These are phyloP conservation scores for Drosophila vallismaia DNA, from an alignment of 2,888 invertebrate genomes.

Conservation along the genomic window DNA sequence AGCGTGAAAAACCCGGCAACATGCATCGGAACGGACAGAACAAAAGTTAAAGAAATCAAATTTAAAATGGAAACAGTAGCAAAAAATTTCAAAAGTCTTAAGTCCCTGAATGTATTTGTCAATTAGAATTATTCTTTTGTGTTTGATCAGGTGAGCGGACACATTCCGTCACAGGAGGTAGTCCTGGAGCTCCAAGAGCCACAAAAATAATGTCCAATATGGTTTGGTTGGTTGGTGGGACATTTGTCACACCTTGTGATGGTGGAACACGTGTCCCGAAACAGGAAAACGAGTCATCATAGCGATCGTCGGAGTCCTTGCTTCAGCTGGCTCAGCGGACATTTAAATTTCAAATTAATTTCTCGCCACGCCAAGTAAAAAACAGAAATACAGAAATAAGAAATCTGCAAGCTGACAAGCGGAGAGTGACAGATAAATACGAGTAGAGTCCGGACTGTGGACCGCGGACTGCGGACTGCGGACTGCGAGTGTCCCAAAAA, in stretches of 20 bases:
- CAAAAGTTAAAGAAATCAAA: constrained; percentile 26
- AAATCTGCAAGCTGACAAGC: constrained; percentile 43
- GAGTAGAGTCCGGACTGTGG: constrained; percentile 31
- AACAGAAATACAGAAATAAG: constrained; percentile 27
- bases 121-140: constrained; percentile 65
- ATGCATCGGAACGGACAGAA: constrained; percentile 35
- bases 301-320: constrained; percentile 62
- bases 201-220: constrained; percentile 31
- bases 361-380: constrained; percentile 57
- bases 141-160: constrained; percentile 12
- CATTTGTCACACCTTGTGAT: constrained; percentile 23
- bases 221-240: background rate
- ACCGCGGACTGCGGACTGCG: constrained; percentile 29
- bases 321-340: constrained; percentile 59
- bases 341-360: constrained; percentile 80
- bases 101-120: constrained; percentile 66
- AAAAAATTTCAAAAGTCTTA: constrained; percentile 20
- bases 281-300: constrained; percentile 37
- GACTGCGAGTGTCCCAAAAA: constrained; percentile 35
- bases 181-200: background rate
- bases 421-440: constrained; percentile 36
- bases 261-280: constrained; percentile 23
- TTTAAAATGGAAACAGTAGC: constrained; percentile 25
- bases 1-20: constrained; percentile 72
- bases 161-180: background rate